Base-by-base conservation (phyloP, 2,797 vertebrate genomes). In the Orientallactaga sibirica region DNA sequence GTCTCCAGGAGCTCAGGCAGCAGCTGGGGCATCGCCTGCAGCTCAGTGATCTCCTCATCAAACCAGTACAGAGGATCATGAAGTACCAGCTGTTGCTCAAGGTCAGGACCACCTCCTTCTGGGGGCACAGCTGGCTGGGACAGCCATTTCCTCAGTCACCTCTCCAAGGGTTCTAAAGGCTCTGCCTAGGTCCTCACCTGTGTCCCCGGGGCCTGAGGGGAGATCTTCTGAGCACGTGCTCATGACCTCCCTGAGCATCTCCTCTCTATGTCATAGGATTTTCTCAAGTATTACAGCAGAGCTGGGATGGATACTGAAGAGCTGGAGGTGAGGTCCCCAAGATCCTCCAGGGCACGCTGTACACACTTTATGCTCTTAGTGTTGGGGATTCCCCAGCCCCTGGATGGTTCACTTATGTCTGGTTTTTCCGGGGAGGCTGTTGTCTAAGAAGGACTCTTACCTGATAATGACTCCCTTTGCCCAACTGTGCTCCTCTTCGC, bases 211-310 rank as follows among this genome's bases (percentile, higher is more conserved):
- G 25, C 10, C 81, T 48, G 79, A 6, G 55, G 67, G 64, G 33
- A 86, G 41, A 55, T 27, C 48, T 18, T 86, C 88, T 52, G 43
- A 88, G n/a, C 18, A n/a, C 33, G 16, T 76, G 52, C 48, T 91
- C 10, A 8, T 19, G n/a, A 62, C 29, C 20, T 86, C 61, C 75
- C 74, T 91, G 77, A 91, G 25, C 24, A 10, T 91, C 86, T 95
- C 89, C 79, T 84, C 75, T 97, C 94, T 97, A 89, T 20, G 3
- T 97, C 97, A 97, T 98, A 99, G 99, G 99, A 99, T 98, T 99
- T 99, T 98, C 98, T 99, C 88, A 99, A 99, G 98, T 99, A 99
- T 97, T 99, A 98, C 96, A 98, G 98, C 93, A 99, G 99, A 98
- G 99, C 99, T 94, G 99, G 99, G 95, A 98, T 98, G 98, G 98